These are phyloP conservation scores for Gymnothorax javanicus DNA, from an alignment of 2,797 vertebrate genomes.

Conservation along the genomic window DNA sequence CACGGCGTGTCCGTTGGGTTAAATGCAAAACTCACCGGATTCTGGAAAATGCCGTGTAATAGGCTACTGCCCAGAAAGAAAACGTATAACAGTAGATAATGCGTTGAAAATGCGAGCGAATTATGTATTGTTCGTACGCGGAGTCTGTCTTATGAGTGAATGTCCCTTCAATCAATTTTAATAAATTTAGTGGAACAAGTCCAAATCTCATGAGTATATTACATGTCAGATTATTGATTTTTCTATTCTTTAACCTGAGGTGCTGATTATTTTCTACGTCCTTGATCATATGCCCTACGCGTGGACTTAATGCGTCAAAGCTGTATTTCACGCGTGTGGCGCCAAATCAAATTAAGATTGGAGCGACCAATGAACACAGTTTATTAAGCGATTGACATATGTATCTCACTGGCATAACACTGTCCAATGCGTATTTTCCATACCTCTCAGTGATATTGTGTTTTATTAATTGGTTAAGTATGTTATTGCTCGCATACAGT, in stretches of 20 bases:
- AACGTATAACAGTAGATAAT: background rate
- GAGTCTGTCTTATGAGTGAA: too few relatives aligned
- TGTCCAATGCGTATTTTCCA: too few relatives aligned
- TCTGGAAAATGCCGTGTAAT: too few relatives aligned
- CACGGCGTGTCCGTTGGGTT: background rate
- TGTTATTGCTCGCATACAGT: too few relatives aligned
- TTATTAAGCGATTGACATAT: too few relatives aligned
- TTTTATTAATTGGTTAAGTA: too few relatives aligned
- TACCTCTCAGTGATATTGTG: too few relatives aligned
- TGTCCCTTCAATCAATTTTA: background rate
- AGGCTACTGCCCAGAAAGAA: too few relatives aligned
- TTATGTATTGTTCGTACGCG: background rate
- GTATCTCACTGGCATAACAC: too few relatives aligned
- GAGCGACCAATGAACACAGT: too few relatives aligned
- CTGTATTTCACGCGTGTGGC: background rate
- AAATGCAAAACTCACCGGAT: background rate
- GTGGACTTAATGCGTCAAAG: background rate
- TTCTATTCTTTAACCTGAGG: background rate
- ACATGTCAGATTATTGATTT: background rate
- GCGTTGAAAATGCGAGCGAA: background rate
- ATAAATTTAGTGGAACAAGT: background rate
- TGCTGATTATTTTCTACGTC: background rate
- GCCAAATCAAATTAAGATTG: too few relatives aligned
- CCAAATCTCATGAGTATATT: background rate
- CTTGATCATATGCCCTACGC: background rate